Percentiles rank a stretch among this genome's conserved stretches.
Evolutionary conservation across 2,113 vertebrate species (phyloP).

Genomic region (Engraulis encrasicolus): DNA sequence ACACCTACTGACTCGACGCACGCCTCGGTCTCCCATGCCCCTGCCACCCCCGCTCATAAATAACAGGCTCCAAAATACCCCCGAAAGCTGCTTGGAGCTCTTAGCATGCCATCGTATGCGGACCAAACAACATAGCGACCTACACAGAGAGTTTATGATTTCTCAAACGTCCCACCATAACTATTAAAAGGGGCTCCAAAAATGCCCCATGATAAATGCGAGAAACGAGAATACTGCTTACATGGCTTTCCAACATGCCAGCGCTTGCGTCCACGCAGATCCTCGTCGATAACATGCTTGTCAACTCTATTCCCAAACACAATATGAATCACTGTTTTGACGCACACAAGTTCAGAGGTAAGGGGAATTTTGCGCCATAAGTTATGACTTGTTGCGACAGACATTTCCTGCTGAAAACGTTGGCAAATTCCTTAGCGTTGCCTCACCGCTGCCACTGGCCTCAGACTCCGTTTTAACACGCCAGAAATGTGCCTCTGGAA

Average conservation of each 20-base stretch:
- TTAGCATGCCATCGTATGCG: background rate
- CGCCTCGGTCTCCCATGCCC: background rate
- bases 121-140: background rate
- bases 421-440: conserved; percentile 46
- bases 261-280: background rate
- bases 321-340: background rate
- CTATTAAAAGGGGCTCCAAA: background rate
- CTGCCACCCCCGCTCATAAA: background rate
- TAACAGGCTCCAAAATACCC: background rate
- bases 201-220: background rate
- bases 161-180: background rate
- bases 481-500: background rate
- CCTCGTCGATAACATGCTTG: background rate
- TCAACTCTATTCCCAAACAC: background rate
- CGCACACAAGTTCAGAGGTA: background rate
- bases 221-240: background rate
- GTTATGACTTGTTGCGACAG: conserved; percentile 34
- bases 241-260: background rate
- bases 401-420: conserved; percentile 34
- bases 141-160: background rate
- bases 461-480: conserved; percentile 4
- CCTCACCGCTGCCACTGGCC: conserved; percentile 34
- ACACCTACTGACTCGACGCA: conserved; percentile 8
- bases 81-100: background rate
- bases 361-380: conserved; percentile 22